Percentiles rank a stretch among this genome's conserved stretches.
Evolutionary conservation across 2,888 invertebrate species (phyloP).

Genomic region (Synergus itoensis): DNA sequence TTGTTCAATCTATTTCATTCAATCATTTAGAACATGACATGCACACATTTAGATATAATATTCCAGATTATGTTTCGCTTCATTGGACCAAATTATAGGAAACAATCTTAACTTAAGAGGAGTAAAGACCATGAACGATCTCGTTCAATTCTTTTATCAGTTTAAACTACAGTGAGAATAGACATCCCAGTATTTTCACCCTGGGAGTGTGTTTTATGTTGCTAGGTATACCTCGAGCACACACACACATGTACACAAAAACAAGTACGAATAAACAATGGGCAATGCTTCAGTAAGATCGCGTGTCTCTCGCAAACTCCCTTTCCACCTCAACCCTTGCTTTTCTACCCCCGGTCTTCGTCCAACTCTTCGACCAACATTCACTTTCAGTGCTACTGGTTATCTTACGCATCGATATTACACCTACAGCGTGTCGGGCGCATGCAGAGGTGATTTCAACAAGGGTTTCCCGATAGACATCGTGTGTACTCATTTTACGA

Average conservation of each 20-base stretch:
- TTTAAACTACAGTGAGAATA: constrained; percentile 48
- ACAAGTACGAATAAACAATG: constrained; percentile 63
- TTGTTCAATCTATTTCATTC: background rate
- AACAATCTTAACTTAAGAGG: background rate
- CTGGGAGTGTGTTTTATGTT: constrained; percentile 60
- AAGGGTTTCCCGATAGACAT: background rate
- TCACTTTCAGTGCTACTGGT: constrained; percentile 54
- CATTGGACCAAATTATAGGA: background rate
- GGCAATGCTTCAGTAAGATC: constrained; percentile 61
- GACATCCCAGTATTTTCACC: constrained; percentile 57
- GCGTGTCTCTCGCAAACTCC: constrained; percentile 62
- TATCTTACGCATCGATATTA: constrained; percentile 56
- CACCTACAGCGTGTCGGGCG: constrained; percentile 54
- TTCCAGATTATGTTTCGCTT: background rate
- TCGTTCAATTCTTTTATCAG: constrained; percentile 67
- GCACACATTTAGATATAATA: background rate
- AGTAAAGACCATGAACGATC: constrained; percentile 50
- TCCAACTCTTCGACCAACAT: constrained; percentile 45
- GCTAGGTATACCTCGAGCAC: constrained; percentile 58
- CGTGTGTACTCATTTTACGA: constrained; percentile 24
- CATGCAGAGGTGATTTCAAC: constrained; percentile 41
- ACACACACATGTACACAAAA: constrained; percentile 14
- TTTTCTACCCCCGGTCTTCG: background rate
- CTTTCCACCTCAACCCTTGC: constrained; percentile 45
- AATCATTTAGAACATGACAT: background rate